phyloP scores from a whole-genome alignment of 2,888 invertebrate genomes.

The Scaptomyza caliginosa region DNA sequence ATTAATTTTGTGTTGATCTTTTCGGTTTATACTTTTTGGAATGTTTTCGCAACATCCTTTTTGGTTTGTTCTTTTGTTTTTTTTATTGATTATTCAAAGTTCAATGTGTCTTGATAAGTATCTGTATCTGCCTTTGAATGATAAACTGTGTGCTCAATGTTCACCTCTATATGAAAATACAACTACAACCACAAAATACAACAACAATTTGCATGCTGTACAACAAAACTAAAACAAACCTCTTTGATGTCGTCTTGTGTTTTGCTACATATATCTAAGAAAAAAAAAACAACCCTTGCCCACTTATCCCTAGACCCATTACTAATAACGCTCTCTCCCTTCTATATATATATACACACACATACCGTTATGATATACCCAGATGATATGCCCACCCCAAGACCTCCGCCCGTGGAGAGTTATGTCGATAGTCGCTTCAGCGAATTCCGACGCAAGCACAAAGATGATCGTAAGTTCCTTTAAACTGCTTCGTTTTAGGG shows the following conservation, averaged over 20 bases:
- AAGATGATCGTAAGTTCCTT: constrained; percentile 87
- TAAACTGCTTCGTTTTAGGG: constrained; percentile 30
- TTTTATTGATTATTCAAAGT: constrained; percentile 36
- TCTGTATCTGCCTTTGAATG: constrained; percentile 81
- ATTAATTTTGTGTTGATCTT: constrained; percentile 15
- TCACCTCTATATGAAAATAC: constrained; percentile 59
- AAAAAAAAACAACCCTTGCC: constrained; percentile 2
- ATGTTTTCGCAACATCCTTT: constrained; percentile 71
- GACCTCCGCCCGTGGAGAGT: constrained; percentile 82
- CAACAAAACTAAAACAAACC: constrained; percentile 56
- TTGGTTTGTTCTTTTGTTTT: constrained; percentile 18
- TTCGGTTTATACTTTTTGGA: constrained; percentile 47
- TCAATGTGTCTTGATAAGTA: constrained; percentile 83
- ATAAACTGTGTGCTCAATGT: constrained; percentile 67
- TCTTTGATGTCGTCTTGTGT: constrained; percentile 69
- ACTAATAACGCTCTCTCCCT: constrained; percentile 36
- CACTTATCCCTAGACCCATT: constrained; percentile 22
- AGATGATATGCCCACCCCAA: constrained; percentile 83
- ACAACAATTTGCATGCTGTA: constrained; percentile 80
- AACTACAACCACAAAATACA: constrained; percentile 68
- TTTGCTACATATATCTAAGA: constrained; percentile 2
- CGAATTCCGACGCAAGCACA: constrained; percentile 87
- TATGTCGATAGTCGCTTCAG: constrained; percentile 83
- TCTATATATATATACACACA: background rate
- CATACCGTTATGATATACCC: constrained; percentile 28